phyloP scores from a whole-genome alignment of 2,888 invertebrate genomes.

The Exephanes ischioxanthus region DNA sequence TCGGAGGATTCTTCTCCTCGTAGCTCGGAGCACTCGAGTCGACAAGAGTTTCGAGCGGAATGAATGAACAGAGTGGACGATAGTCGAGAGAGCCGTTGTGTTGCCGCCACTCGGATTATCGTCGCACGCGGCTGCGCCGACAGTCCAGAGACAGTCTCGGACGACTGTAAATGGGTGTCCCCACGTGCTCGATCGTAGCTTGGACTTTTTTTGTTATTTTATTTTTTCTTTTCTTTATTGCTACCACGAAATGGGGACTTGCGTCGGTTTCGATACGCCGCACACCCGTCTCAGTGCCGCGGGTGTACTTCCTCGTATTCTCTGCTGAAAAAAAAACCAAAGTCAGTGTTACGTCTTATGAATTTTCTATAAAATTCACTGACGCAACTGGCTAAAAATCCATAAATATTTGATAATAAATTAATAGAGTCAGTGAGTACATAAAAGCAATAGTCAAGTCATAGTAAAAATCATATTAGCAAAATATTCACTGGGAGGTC shows the following conservation, averaged over 20 bases:
- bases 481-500: too few species aligned
- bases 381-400: too few species aligned
- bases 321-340: background rate
- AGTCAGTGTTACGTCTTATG: background rate
- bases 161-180: conserved; percentile 10
- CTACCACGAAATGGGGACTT: background rate
- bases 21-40: conserved; percentile 30
- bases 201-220: background rate
- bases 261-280: background rate
- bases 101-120: conserved; percentile 41
- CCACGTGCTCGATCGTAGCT: conserved; percentile 41
- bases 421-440: too few species aligned
- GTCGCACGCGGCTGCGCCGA: conserved; percentile 33
- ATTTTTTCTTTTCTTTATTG: background rate
- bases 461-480: too few species aligned
- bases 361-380: too few species aligned
- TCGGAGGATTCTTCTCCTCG: background rate
- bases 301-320: background rate
- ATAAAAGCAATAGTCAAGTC: too few species aligned
- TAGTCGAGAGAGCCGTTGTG: conserved; percentile 49
- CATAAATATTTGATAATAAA: too few species aligned
- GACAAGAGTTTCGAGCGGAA: conserved; percentile 59
- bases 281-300: background rate
- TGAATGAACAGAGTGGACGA: conserved; percentile 57
- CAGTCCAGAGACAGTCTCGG: conserved; percentile 23